Conservation (phyloP, 2,113 vertebrate species). For the Heterochromis multidens region DNA sequence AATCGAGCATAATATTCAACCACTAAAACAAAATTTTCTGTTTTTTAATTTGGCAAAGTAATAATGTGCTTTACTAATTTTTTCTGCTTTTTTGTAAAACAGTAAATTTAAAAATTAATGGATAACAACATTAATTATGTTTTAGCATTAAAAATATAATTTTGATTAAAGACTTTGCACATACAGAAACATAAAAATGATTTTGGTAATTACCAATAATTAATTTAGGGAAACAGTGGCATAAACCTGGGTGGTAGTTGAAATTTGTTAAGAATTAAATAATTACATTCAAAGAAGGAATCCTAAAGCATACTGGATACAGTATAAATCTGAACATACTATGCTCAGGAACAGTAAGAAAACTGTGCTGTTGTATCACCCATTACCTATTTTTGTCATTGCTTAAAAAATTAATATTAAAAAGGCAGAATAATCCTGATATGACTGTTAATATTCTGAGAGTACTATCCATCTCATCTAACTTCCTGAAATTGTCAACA, state of each 20-base stretch:
- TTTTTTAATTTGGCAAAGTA: no score
- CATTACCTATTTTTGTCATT: background rate
- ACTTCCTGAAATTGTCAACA: background rate
- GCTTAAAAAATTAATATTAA: no score
- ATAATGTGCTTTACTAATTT: background rate
- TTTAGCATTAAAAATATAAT: background rate
- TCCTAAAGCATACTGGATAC: background rate
- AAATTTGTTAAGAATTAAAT: no score
- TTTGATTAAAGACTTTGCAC: no score
- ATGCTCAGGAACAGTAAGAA: background rate
- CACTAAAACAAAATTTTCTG: no score
- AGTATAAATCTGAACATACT: background rate
- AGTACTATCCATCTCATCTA: background rate
- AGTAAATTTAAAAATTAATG: no score
- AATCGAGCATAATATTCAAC: background rate
- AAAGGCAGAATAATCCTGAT: background rate
- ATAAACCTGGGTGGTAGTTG: no score
- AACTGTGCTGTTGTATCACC: background rate
- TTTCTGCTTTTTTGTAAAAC: background rate
- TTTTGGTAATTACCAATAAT: no score
- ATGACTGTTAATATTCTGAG: background rate
- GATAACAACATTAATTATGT: background rate
- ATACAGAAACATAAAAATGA: no score
- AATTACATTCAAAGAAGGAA: background rate
- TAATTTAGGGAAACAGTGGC: no score